Percentiles rank a stretch among this genome's conserved stretches.
Evolutionary conservation across 2,888 invertebrate genomes (phyloP).

Genomic region (Drosophila ustulata): DNA sequence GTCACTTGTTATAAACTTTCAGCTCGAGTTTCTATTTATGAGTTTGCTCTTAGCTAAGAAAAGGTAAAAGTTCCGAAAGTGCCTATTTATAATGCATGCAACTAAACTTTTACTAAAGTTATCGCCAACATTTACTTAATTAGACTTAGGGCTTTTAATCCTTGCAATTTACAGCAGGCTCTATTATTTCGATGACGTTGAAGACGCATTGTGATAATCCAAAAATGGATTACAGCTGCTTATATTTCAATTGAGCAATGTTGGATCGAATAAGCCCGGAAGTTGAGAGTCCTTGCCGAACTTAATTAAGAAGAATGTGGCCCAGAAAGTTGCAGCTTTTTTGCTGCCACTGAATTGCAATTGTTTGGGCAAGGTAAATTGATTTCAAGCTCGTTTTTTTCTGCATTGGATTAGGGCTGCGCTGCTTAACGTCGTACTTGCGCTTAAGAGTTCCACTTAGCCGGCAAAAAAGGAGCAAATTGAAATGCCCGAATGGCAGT

Average conservation of each 20-base stretch:
- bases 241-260: not conserved
- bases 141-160: no score
- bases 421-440: conserved; percentile 23
- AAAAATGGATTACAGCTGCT: conserved; percentile 7
- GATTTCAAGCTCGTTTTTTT: conserved; percentile 49
- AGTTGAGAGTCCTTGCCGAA: conserved; percentile 35
- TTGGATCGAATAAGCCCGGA: conserved; percentile 12
- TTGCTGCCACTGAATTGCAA: conserved; percentile 50
- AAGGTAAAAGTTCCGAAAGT: not conserved
- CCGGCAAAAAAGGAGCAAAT: conserved; percentile 25
- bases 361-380: conserved; percentile 65
- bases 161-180: no score
- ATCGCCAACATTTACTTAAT: no score
- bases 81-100: not conserved
- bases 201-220: conserved; percentile 4
- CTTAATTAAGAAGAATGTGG: conserved; percentile 59
- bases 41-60: not conserved
- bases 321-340: conserved; percentile 54
- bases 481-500: conserved; percentile 17
- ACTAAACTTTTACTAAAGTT: no score
- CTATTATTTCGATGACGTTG: not conserved
- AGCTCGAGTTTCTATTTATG: not conserved
- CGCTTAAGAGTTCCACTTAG: conserved; percentile 54
- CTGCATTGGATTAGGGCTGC: conserved; percentile 15
- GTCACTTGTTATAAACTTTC: not conserved